phyloP scores from a whole-genome alignment of 1,140 invertebrate species.

The Trialeurodes vaporariorum region DNA sequence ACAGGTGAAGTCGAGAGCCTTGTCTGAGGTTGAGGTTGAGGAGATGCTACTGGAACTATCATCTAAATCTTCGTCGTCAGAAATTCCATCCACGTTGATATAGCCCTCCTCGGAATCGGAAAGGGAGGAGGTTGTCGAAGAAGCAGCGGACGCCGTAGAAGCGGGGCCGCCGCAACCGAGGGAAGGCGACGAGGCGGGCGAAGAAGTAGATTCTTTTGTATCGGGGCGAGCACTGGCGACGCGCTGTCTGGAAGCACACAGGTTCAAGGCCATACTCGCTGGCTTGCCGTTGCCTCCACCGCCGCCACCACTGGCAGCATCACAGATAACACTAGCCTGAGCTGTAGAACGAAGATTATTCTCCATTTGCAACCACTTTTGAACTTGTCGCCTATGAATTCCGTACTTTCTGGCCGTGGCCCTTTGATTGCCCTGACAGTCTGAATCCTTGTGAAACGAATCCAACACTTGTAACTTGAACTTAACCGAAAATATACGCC shows the following conservation, averaged over 20 bases:
- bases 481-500: constrained; percentile 68
- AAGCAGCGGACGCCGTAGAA: constrained; percentile 5
- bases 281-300: too few species aligned
- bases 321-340: constrained; percentile 16
- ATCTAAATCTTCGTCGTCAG: constrained; percentile 19
- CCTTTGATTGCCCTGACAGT: constrained; percentile 72
- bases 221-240: constrained; percentile 33
- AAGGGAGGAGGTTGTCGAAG: not conserved
- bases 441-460: constrained; percentile 65
- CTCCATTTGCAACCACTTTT: constrained; percentile 79
- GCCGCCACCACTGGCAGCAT: constrained; percentile 17
- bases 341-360: constrained; percentile 47
- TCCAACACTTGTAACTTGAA: constrained; percentile 61
- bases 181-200: constrained; percentile 16
- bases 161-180: constrained; percentile 25
- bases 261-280: constrained; percentile 39
- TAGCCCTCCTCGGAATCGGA: constrained; percentile 16
- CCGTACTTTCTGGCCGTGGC: constrained; percentile 76
- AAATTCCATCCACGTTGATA: constrained; percentile 21
- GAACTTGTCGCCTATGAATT: constrained; percentile 72
- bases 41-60: constrained; percentile 19
- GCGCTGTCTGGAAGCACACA: constrained; percentile 38
- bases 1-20: constrained; percentile 28
- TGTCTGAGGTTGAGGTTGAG: constrained; percentile 17
- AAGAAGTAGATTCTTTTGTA: not conserved